Base-by-base conservation (phyloP, 2,113 vertebrate genomes). In the Spermophilus dauricus region DNA sequence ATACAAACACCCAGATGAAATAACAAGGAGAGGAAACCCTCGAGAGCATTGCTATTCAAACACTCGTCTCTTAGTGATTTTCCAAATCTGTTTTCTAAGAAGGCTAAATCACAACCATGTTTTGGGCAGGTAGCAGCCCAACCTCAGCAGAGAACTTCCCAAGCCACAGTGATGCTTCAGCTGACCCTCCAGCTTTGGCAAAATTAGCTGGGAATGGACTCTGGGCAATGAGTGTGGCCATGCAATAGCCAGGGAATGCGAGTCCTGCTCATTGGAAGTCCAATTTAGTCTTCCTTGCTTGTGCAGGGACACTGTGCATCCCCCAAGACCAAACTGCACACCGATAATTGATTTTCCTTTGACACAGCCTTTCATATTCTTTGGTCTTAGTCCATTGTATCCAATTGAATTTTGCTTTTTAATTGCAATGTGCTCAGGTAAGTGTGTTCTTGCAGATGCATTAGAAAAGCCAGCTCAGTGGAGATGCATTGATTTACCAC, bases 101-200 rank as follows among this genome's bases (percentile, higher is more conserved):
- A 89, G 83, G 75, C 61, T 86, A 95, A 85, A 58, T 86, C 72
- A 56, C 18, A 90, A 70, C 58, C 32, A 51, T 42, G 37, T 91
- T 48, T 58, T 48, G 0, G 89, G 48, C 53, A 86, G 32, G 77
- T 26, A 61, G 14, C 42, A 86, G 42, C 13, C 67, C 24, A 56
- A 70, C 48, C 77, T 89, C 42, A 95, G n/a, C 34, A 89, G 81
- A 98, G 84, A 94, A 93, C 4, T 76, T 37, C 48, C 80, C 7
- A 58, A 96, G 75, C 32, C 76, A 61, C 65, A 73, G 48, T 2
- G 8, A 53, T n/a, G 58, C 53, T 70, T 24, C 1, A 32, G 42
- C 77, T 58, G 56, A 73, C 96, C 82, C 78, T 72, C 70, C 86
- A 95, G 77, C 26, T 39, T 34, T 13, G 51, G 83, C 20, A 83